Percentiles rank a stretch among this genome's conserved stretches.
phyloP scores from a whole-genome alignment of 2,113 vertebrate genomes.

The Pimephales promelas region DNA sequence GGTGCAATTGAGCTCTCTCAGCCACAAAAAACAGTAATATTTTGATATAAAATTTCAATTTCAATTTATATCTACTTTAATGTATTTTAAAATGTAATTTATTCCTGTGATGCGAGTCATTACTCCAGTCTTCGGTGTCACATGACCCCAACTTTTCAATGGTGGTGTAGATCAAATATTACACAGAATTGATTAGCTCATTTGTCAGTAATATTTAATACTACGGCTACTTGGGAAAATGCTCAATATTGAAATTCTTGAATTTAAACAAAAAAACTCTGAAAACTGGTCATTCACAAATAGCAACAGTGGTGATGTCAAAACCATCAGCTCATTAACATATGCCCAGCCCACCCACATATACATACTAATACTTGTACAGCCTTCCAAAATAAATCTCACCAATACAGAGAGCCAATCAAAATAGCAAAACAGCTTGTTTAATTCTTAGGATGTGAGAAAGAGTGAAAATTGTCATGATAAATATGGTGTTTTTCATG shows the following conservation, averaged over 20 bases:
- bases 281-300: background rate
- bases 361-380: background rate
- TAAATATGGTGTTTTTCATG: background rate
- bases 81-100: background rate
- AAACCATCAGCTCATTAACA: background rate
- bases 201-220: background rate
- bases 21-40: no score
- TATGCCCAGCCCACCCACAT: background rate
- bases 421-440: background rate
- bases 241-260: background rate
- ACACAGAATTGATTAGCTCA: background rate
- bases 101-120: no score
- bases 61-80: background rate
- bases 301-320: background rate
- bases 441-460: background rate
- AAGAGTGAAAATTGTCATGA: no score
- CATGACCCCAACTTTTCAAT: background rate
- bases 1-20: no score
- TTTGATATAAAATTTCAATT: background rate
- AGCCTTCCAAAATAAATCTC: background rate
- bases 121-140: background rate
- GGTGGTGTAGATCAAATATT: background rate
- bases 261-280: background rate
- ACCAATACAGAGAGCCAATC: background rate
- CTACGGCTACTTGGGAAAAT: background rate